Conservation (phyloP, 2,113 vertebrate genomes). For the Emydocephalus ijimae region DNA sequence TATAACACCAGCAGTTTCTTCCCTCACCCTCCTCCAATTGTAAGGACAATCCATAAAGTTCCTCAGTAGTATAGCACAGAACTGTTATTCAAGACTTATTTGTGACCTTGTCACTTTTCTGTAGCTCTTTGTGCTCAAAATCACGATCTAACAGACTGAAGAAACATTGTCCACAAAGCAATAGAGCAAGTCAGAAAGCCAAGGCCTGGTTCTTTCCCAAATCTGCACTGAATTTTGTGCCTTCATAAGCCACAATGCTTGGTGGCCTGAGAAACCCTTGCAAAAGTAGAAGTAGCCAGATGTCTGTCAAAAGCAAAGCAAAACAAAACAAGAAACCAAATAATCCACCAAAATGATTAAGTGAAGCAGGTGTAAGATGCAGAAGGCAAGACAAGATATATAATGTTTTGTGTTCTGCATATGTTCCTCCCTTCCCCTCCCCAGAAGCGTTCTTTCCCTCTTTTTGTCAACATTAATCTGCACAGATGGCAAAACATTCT, state of each 20-base stretch:
- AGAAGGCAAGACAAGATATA: constrained; percentile 55
- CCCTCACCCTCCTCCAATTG: neutral
- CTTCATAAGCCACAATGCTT: constrained; percentile 25
- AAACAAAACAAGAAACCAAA: constrained; percentile 46
- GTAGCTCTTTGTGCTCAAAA: constrained; percentile 39
- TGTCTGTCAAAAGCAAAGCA: constrained; percentile 45
- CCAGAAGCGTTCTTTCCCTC: constrained; percentile 21
- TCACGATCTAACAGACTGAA: constrained; percentile 35
- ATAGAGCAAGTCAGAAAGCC: constrained; percentile 11
- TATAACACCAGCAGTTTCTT: neutral
- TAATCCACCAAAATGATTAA: constrained; percentile 49
- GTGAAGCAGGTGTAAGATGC: constrained; percentile 63
- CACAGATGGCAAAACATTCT: constrained; percentile 78
- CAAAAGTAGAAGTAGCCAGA: constrained; percentile 1
- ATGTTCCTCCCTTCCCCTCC: neutral
- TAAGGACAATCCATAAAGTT: neutral
- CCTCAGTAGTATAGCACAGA: neutral
- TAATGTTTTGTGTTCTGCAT: constrained; percentile 54
- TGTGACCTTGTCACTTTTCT: constrained; percentile 3
- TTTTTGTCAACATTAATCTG: constrained; percentile 77
- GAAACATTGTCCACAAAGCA: constrained; percentile 6
- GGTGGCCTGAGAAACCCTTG: constrained; percentile 33
- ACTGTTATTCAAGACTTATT: constrained; percentile 12
- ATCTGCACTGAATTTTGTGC: constrained; percentile 7
- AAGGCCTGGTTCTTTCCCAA: constrained; percentile 25